Percentiles rank a stretch among this genome's conserved stretches.
These are phyloP conservation scores for Girardia tigrina DNA, from an alignment of 2,888 invertebrate species.

Conservation along the genomic window DNA sequence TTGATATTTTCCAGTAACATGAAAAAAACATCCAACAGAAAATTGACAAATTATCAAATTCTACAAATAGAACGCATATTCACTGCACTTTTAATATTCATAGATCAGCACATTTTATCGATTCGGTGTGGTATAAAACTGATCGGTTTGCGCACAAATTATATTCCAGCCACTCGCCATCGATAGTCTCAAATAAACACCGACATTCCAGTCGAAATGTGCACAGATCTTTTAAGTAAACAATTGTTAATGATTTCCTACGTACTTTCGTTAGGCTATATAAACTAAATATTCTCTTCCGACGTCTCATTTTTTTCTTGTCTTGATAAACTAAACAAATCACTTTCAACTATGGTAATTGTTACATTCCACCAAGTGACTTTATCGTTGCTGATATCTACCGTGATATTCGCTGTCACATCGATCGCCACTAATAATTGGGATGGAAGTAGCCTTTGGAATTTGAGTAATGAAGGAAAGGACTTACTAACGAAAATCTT, in stretches of 20 bases:
- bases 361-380: slow-evolving; percentile 20
- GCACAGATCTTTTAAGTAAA: background rate
- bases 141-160: too few species aligned
- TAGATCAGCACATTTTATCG: too few species aligned
- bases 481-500: background rate
- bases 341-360: background rate
- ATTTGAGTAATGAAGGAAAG: background rate
- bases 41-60: too few species aligned
- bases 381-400: background rate
- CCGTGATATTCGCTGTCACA: background rate
- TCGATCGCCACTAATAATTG: background rate
- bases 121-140: too few species aligned
- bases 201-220: background rate
- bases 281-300: background rate
- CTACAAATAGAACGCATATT: too few species aligned
- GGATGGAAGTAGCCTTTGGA: background rate
- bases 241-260: background rate
- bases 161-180: too few species aligned
- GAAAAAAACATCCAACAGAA: too few species aligned
- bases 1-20: too few species aligned
- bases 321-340: background rate
- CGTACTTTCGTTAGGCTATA: background rate
- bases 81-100: too few species aligned
- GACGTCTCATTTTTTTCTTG: background rate
- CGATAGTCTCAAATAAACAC: too few species aligned